phyloP scores from a whole-genome alignment of 2,113 vertebrate species.

The Laticauda colubrina region DNA sequence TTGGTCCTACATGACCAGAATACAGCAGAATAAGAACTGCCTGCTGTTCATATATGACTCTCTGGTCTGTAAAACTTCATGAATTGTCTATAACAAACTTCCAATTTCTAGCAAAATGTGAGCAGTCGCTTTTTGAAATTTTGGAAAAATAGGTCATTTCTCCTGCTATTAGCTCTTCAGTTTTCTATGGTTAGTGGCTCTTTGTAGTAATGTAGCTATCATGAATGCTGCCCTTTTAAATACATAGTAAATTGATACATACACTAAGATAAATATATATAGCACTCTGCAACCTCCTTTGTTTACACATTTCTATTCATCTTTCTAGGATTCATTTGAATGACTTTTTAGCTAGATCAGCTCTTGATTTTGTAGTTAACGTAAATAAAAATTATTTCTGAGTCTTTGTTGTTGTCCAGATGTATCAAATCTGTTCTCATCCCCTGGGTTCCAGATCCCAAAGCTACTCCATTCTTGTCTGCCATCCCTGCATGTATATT shows the following conservation, averaged over 20 bases:
- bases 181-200: background rate
- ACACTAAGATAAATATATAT: background rate
- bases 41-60: background rate
- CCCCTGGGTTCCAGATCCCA: background rate
- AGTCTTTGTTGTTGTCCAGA: background rate
- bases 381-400: background rate
- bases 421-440: background rate
- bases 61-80: background rate
- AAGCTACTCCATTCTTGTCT: background rate
- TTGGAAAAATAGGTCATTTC: background rate
- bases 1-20: background rate
- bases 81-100: background rate
- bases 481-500: background rate
- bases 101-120: background rate
- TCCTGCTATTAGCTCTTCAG: background rate
- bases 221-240: background rate
- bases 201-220: background rate
- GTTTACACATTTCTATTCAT: background rate
- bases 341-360: background rate
- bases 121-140: background rate
- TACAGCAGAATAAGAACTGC: background rate
- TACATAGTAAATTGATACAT: background rate
- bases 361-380: background rate
- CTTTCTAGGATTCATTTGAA: background rate
- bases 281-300: background rate